Evolutionary conservation across 2,797 vertebrate genomes (phyloP).

Genomic region (Moxostoma hubbsi): DNA sequence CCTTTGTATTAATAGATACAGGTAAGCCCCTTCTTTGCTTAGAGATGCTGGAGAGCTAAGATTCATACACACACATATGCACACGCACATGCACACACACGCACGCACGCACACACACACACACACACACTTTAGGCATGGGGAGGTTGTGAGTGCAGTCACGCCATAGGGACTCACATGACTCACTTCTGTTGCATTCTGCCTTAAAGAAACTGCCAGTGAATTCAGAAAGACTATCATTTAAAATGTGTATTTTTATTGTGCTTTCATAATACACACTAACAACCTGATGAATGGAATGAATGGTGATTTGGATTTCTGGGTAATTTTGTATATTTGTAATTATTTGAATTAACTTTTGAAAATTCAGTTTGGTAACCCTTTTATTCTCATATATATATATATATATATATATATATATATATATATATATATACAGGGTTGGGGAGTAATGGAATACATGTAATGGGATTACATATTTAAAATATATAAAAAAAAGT

Average conservation of each 20-base stretch:
- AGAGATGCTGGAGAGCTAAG: conserved; percentile 66
- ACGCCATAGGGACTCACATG: neutral
- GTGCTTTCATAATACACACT: neutral
- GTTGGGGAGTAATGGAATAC: too few species aligned
- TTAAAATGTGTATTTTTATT: neutral
- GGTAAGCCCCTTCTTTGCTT: conserved; percentile 74
- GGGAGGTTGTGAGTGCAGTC: conserved; percentile 3
- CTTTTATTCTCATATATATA: too few species aligned
- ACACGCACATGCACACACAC: conserved; percentile 63
- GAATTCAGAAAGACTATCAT: too few species aligned
- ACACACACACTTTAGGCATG: conserved; percentile 53
- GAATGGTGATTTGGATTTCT: neutral
- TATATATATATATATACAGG: too few species aligned
- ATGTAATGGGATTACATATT: too few species aligned
- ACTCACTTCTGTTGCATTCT: neutral
- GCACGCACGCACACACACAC: too few species aligned
- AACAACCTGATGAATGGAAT: neutral
- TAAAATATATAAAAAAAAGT: too few species aligned
- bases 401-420: too few species aligned
- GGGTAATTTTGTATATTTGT: too few species aligned
- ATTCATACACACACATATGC: conserved; percentile 53
- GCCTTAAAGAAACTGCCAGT: neutral
- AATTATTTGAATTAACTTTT: too few species aligned
- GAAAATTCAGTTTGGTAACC: too few species aligned
- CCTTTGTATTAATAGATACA: conserved; percentile 75